Evolutionary conservation across 2,888 invertebrate species (phyloP).

Genomic region (Hirtodrosophila duncani): DNA sequence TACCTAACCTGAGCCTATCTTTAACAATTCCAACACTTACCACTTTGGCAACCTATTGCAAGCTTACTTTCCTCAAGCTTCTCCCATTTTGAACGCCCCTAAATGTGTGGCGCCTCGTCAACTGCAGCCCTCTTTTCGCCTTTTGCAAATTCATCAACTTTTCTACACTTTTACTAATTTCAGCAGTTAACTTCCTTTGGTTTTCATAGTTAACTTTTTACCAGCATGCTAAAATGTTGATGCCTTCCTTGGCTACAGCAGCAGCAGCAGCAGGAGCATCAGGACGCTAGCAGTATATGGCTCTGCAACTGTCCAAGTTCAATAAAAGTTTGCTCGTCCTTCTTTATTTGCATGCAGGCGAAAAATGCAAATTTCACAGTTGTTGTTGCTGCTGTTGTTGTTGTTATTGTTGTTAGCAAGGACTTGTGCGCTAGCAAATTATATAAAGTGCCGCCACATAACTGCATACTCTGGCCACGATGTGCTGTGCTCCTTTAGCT

Average conservation of each 20-base stretch:
- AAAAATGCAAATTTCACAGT: constrained; percentile 61
- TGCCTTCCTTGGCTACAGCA: constrained; percentile 60
- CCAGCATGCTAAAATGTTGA: constrained; percentile 71
- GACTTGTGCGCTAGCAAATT: constrained; percentile 47
- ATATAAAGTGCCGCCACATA: constrained; percentile 37
- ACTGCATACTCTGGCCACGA: background rate
- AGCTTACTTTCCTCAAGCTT: no score
- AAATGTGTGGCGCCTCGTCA: background rate
- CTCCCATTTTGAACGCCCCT: background rate
- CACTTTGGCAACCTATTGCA: no score
- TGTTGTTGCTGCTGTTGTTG: constrained; percentile 24
- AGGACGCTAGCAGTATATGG: background rate
- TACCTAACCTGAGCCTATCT: no score
- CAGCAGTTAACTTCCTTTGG: constrained; percentile 77
- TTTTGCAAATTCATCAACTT: constrained; percentile 72
- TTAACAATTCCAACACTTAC: no score
- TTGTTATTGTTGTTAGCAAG: constrained; percentile 31
- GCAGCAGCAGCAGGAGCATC: background rate
- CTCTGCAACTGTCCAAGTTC: constrained; percentile 62
- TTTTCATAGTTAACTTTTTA: constrained; percentile 76
- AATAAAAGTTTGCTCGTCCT: constrained; percentile 66
- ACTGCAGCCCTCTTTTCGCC: constrained; percentile 14
- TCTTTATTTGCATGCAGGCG: constrained; percentile 65
- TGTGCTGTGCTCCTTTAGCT: constrained; percentile 2
- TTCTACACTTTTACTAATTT: constrained; percentile 76